A percentile compares a stretch with the other conserved stretches of the same genome.
These are phyloP conservation scores for Panagrolaimus sp. DNA, from an alignment of 1,140 invertebrate genomes.

Conservation along the genomic window DNA sequence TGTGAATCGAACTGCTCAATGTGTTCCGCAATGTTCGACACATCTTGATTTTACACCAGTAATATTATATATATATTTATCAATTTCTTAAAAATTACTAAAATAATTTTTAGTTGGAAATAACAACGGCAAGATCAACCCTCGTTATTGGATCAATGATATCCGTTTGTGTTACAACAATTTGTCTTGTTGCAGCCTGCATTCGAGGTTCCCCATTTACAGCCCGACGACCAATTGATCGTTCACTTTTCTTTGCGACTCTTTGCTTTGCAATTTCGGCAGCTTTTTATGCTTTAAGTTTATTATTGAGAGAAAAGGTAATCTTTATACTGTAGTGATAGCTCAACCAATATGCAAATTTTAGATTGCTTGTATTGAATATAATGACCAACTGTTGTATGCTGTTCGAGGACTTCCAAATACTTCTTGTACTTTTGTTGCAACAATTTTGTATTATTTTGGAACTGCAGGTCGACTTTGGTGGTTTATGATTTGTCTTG, in stretches of 20 bases:
- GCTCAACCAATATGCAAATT: background rate
- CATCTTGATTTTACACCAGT: background rate
- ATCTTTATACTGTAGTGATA: background rate
- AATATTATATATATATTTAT: background rate
- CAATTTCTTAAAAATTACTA: background rate
- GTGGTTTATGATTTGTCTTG: conserved; percentile 26
- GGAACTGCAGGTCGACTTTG: conserved; percentile 31
- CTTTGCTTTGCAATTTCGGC: conserved; percentile 29
- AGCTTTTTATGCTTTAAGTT: conserved; percentile 17
- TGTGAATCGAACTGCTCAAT: conserved; percentile 32
- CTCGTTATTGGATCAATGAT: conserved; percentile 61
- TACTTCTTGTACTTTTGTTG: conserved; percentile 30
- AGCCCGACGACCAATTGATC: conserved; percentile 18
- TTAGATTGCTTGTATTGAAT: conserved; percentile 29
- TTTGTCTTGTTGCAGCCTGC: conserved; percentile 60
- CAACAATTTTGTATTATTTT: conserved; percentile 26
- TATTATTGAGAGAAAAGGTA: conserved; percentile 29
- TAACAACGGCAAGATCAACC: conserved; percentile 31
- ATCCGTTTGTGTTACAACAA: conserved; percentile 60
- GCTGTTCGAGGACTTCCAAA: conserved; percentile 34
- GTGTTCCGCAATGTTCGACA: conserved; percentile 29
- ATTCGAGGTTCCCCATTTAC: conserved; percentile 1
- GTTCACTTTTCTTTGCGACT: conserved; percentile 25
- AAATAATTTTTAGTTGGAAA: background rate
- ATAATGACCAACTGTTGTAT: conserved; percentile 27